Evolutionary conservation across 2,888 invertebrate genomes (phyloP), one percentile per base, ranked within the genome.

Genomic region (Anoplius nigerrimus): DNA sequence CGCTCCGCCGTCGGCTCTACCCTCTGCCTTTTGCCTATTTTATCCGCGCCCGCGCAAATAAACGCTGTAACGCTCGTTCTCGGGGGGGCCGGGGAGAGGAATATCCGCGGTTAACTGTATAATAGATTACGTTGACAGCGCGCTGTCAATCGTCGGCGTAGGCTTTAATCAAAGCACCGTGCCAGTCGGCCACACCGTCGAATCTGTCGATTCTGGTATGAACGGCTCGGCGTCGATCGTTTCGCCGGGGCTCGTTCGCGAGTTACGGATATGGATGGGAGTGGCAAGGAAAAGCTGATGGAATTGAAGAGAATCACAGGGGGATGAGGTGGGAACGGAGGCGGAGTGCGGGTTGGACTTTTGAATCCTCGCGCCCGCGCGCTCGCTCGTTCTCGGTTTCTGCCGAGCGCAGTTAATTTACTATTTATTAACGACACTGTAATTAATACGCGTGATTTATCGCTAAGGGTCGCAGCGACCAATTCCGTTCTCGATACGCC

Each of bases 391-490:
- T 15, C 51, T 20, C 61, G 66, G 6, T 43, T 48, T 18, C 24
- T 8, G 55, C 11, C 43, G 42, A 16, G 48, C 48, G 18, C 48
- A 62, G 48, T 59, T 62, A 72, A 66, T 77, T 66, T 68, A 55
- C 72, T 67, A 74, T 77, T 68, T 74, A 65, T 55, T 63, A 56
- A 51, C 48, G 57, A 24, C 51, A 57, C 45, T 53, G 56, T 64
- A 67, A 77, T 74, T 77, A 74, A 77, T 69, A 42, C 65, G 57
- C 43, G 48, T 60, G 62, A 76, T 74, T 77, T 77, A 74, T 69
- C 63, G 63, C 15, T 2, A 46, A 15, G 46, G 46, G 16, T n/a
- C 46, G 15, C 46, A 3, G 5, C 46, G 15, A 46, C 46, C 46
- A 46, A 46, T 46, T 46, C 46, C 16, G 18, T 8, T 15, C 16